Conservation (phyloP, 2,888 invertebrate genomes). For the Drosophila merina region DNA sequence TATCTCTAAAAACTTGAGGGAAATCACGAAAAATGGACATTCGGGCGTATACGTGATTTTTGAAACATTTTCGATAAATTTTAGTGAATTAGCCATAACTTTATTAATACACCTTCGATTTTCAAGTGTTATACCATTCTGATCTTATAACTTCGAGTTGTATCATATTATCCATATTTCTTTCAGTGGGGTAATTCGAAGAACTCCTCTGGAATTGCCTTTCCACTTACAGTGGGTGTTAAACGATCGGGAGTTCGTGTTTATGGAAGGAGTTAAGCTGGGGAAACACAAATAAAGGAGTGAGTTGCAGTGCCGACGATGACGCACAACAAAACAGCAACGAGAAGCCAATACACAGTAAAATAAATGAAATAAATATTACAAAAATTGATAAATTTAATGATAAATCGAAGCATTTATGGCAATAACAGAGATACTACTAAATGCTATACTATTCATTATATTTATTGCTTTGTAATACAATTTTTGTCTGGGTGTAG, state of each 20-base stretch:
- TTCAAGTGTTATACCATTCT: too few species aligned
- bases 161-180: not conserved
- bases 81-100: too few species aligned
- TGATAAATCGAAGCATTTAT: too few species aligned
- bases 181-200: not conserved
- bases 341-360: not conserved
- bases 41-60: too few species aligned
- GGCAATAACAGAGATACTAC: too few species aligned
- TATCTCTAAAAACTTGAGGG: too few species aligned
- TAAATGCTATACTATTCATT: not conserved
- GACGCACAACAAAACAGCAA: constrained; percentile 18
- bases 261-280: constrained; percentile 10
- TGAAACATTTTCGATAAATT: too few species aligned
- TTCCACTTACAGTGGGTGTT: constrained; percentile 31
- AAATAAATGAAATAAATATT: not conserved
- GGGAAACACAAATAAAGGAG: constrained; percentile 32
- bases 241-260: constrained; percentile 40
- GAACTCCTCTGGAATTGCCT: constrained; percentile 19
- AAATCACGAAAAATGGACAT: too few species aligned
- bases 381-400: not conserved
- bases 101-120: too few species aligned
- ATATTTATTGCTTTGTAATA: not conserved
- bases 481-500: not conserved
- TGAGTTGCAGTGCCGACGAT: constrained; percentile 34
- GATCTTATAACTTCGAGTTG: too few species aligned